phyloP scores from a whole-genome alignment of 2,113 vertebrate genomes.

The Australoheros scitulus region DNA sequence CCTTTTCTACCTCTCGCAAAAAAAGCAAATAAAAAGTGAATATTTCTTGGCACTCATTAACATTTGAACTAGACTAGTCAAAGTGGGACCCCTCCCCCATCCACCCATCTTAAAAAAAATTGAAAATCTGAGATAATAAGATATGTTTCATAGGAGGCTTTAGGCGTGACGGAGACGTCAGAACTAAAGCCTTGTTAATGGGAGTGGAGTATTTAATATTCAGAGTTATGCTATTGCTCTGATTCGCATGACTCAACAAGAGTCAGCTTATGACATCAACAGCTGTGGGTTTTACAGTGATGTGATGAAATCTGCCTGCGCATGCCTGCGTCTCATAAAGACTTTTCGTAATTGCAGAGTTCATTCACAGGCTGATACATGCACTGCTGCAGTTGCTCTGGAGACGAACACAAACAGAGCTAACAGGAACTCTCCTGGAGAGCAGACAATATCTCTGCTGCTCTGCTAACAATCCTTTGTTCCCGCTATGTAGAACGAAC shows the following conservation, averaged over 20 bases:
- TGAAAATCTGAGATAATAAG: neutral
- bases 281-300: neutral
- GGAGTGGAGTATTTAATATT: neutral
- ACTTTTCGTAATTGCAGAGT: neutral
- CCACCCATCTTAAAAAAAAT: neutral
- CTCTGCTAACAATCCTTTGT: neutral
- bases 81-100: neutral
- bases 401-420: conserved; percentile 55
- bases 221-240: neutral
- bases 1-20: no score
- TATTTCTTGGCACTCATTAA: neutral
- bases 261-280: conserved; percentile 26
- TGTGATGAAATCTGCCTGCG: conserved; percentile 47
- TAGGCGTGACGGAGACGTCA: neutral
- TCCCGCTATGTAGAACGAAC: neutral
- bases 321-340: neutral
- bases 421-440: conserved; percentile 2
- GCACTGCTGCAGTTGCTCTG: conserved; percentile 36
- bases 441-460: conserved; percentile 27
- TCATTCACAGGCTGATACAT: conserved; percentile 52
- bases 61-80: neutral
- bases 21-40: no score
- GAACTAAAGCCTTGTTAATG: neutral
- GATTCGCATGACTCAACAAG: conserved; percentile 17
- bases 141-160: neutral